A percentile compares a stretch with the other conserved stretches of the same genome.
phyloP scores from a whole-genome alignment of 1,140 invertebrate species.

The Cydia strobilella region DNA sequence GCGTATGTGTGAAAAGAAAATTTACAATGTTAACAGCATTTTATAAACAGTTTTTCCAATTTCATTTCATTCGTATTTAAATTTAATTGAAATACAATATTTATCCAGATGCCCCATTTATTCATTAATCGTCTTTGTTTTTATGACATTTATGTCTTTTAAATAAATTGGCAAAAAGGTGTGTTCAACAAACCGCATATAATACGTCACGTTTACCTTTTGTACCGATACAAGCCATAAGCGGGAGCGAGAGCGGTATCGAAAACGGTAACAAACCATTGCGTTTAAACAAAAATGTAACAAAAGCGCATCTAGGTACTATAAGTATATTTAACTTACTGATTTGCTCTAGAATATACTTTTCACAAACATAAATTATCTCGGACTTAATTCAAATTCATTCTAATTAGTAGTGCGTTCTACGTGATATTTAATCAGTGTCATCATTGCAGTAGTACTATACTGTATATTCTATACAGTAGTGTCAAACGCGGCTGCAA shows the following conservation, averaged over 20 bases:
- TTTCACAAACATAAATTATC: too few relatives aligned
- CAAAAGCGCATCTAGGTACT: too few relatives aligned
- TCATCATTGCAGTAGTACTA: too few relatives aligned
- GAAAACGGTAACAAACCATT: too few relatives aligned
- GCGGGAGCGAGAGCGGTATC: background rate
- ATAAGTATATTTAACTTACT: too few relatives aligned
- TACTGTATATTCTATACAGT: too few relatives aligned
- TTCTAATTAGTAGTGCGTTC: background rate
- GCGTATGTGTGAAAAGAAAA: too few relatives aligned
- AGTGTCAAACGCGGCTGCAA: too few relatives aligned
- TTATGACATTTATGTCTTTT: constrained; percentile 28
- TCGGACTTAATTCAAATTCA: background rate
- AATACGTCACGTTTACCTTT: constrained; percentile 29
- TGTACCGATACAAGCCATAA: background rate
- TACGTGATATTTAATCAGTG: too few relatives aligned
- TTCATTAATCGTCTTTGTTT: constrained; percentile 15
- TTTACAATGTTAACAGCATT: too few relatives aligned
- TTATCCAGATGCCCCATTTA: constrained; percentile 1
- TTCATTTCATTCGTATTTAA: background rate
- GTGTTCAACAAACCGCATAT: constrained; percentile 17
- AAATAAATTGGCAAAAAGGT: constrained; percentile 30
- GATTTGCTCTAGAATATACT: too few relatives aligned
- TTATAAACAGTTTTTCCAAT: background rate
- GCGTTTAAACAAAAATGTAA: too few relatives aligned
- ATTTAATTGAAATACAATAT: constrained; percentile 6